Evolutionary conservation across 2,888 invertebrate genomes (phyloP), one percentile per base, ranked within the genome.

Genomic region (Hydrotaea diabolus): DNA sequence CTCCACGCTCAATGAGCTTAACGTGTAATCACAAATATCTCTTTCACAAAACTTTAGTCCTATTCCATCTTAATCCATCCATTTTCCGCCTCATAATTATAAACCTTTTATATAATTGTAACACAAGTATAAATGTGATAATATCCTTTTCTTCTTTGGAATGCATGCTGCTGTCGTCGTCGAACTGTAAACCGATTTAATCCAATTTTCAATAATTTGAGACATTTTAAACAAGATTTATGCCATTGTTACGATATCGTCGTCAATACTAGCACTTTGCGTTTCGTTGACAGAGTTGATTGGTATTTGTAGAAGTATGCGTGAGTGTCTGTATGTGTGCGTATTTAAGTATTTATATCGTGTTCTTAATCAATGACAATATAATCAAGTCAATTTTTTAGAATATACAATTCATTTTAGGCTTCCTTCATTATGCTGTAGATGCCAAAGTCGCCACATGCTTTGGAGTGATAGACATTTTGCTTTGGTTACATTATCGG

Each of bases 341-440:
- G 49, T 15, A n/a, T 49, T 1, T 49, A 11, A 8, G n/a, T 49
- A 55, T 55, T 55, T 55, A 19, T 55, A 55, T 55, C 19, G 55
- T 19, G 23, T 55, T 55, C 55, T 55, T 55, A 55, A 55, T 55
- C 55, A 55, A 23, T 11, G 55, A 55, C 55, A 55, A 23, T 23
- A 55, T 55, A 55, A 55, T 55, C 55, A 55, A 21, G 55, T 55
- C 55, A 53, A 53, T n/a, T 53, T 46, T 19, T 53, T 17, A 17
- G 17, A 17, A n/a, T n/a, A n/a, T 19, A 17, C 53, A 53, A 53
- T 53, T 7, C 3, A 17, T 9, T 17, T 53, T 17, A 53, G n/a
- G 53, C 53, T 19, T 53, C 19, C 53, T 43, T 43, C 15, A 43
- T 43, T 43, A 43, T 13, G 15, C 13, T 43, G 13, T 43, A 43